A percentile compares a stretch with the other conserved stretches of the same genome.
Conservation (phyloP, 2,888 invertebrate genomes). For the Pseudanteris insignis region DNA sequence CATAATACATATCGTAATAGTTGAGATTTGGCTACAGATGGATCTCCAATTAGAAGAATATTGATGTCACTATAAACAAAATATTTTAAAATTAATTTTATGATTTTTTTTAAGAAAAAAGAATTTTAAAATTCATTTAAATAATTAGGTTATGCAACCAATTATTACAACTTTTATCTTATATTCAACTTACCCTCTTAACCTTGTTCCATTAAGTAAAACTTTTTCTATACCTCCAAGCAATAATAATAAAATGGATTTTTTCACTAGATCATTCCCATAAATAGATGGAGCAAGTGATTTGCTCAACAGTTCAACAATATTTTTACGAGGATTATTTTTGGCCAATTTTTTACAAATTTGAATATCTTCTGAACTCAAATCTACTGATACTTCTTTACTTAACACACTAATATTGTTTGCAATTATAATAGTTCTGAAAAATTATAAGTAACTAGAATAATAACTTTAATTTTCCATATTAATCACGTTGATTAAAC, state of each 20-base stretch:
- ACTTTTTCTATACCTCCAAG: conserved; percentile 96
- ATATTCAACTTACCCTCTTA: conserved; percentile 82
- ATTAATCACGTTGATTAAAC: no score
- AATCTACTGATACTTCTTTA: conserved; percentile 82
- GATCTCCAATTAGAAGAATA: conserved; percentile 95
- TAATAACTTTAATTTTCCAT: no score
- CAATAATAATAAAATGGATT: conserved; percentile 84
- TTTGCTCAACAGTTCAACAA: conserved; percentile 88
- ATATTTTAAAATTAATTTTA: not conserved
- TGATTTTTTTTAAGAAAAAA: no score
- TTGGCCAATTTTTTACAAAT: conserved; percentile 85
- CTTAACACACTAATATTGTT: conserved; percentile 90
- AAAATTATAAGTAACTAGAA: no score
- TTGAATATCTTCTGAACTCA: conserved; percentile 87
- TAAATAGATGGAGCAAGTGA: conserved; percentile 98
- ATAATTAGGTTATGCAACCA: no score
- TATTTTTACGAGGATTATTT: conserved; percentile 72
- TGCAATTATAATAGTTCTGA: conserved; percentile 90
- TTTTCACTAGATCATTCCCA: conserved; percentile 95
- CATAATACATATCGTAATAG: conserved; percentile 90
- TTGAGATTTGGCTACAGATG: conserved; percentile 98
- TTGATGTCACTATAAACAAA: conserved; percentile 77
- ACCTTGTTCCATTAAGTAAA: conserved; percentile 87
- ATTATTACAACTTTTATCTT: no score
- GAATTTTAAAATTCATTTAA: no score